These are phyloP conservation scores for Cirrhinus molitorella DNA, from an alignment of 2,797 vertebrate genomes.

Conservation along the genomic window DNA sequence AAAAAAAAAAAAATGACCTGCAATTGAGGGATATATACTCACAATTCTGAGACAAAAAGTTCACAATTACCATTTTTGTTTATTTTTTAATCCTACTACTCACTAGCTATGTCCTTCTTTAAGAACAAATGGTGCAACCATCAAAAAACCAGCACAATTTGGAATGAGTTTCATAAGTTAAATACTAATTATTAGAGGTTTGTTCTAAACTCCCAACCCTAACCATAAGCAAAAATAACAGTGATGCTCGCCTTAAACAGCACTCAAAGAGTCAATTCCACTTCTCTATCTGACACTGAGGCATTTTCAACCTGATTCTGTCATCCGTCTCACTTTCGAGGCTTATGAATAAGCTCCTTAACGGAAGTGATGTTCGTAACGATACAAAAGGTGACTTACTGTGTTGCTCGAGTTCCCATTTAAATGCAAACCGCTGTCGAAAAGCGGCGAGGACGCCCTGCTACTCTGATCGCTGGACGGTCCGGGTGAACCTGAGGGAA, in stretches of 20 bases:
- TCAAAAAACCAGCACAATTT: too few relatives aligned
- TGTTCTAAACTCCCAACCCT: not conserved
- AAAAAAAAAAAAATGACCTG: too few relatives aligned
- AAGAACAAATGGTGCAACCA: too few relatives aligned
- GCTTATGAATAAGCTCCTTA: constrained; percentile 38
- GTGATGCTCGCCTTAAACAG: not conserved
- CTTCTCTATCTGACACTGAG: constrained; percentile 1
- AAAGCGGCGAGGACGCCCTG: constrained; percentile 87
- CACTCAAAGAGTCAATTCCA: constrained; percentile 1
- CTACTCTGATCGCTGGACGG: constrained; percentile 87
- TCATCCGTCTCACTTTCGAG: constrained; percentile 16
- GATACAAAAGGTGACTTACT: constrained; percentile 74
- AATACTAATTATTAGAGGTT: not conserved
- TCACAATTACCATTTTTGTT: too few relatives aligned
- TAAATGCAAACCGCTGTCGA: constrained; percentile 92
- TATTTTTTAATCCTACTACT: too few relatives aligned
- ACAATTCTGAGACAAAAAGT: too few relatives aligned
- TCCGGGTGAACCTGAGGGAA: constrained; percentile 85
- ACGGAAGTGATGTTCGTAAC: not conserved
- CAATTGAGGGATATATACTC: too few relatives aligned
- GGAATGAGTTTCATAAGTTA: too few relatives aligned
- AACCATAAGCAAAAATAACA: not conserved
- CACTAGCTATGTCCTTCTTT: too few relatives aligned
- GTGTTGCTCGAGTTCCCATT: constrained; percentile 88
- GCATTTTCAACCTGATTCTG: constrained; percentile 52